phyloP scores from a whole-genome alignment of 2,113 vertebrate species.

The Amblyopsis rosae region DNA sequence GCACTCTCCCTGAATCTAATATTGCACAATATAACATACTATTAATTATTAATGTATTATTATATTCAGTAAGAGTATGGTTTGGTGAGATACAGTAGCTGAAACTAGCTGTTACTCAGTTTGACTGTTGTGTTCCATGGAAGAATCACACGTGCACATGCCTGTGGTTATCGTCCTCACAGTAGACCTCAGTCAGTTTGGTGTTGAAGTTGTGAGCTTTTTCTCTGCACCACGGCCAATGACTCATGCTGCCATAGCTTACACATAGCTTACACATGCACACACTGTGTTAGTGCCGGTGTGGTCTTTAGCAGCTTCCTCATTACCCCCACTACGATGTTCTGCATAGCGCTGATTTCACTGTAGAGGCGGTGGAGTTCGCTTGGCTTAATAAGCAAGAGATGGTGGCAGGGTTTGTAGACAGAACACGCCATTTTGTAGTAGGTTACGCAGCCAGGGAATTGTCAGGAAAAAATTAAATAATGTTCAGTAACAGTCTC shows the following conservation, averaged over 20 bases:
- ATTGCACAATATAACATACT: conserved; percentile 2
- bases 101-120: not conserved
- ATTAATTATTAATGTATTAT: no score
- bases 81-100: not conserved
- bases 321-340: not conserved
- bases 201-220: not conserved
- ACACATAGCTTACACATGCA: not conserved
- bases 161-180: not conserved
- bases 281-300: not conserved
- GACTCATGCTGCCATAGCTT: not conserved
- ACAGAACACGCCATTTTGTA: no score
- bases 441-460: no score
- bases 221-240: not conserved
- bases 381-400: no score
- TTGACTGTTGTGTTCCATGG: not conserved
- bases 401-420: no score
- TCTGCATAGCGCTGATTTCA: not conserved
- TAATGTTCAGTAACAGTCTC: no score
- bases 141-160: not conserved
- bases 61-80: not conserved
- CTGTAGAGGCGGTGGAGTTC: no score
- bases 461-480: no score
- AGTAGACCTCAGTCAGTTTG: not conserved
- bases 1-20: conserved; percentile 34
- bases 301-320: no score